Conservation (phyloP, 2,888 invertebrate genomes). For the Eupsilia transversa region DNA sequence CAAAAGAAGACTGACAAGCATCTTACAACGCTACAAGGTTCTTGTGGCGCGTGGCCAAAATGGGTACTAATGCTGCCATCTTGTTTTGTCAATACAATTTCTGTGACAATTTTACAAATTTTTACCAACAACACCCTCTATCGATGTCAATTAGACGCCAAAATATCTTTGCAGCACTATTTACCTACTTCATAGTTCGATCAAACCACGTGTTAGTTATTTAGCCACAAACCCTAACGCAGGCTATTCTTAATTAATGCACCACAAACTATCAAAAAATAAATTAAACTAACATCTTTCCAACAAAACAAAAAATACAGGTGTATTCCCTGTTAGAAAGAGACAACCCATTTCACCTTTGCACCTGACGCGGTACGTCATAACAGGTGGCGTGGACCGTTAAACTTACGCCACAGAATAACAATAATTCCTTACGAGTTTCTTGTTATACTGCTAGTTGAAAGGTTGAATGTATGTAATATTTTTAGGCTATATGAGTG, state of each 20-base stretch:
- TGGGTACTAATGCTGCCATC: no score
- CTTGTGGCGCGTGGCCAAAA: no score
- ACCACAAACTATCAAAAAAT: not conserved
- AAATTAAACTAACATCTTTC: not conserved
- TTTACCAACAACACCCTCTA: no score
- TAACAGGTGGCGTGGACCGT: slow-evolving; percentile 79
- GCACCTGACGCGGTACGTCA: slow-evolving; percentile 79
- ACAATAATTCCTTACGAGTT: not conserved
- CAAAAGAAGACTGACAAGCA: no score
- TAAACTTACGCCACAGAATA: slow-evolving; percentile 69
- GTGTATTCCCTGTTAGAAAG: slow-evolving; percentile 51
- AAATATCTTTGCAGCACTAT: no score
- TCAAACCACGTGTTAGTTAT: not conserved
- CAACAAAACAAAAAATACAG: slow-evolving; percentile 42
- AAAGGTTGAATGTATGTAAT: not conserved
- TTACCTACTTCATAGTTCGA: not conserved
- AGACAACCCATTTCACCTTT: slow-evolving; percentile 57
- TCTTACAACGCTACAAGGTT: no score
- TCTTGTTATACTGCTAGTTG: slow-evolving; percentile 15
- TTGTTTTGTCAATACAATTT: no score
- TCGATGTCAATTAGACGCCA: no score
- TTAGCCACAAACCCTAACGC: no score
- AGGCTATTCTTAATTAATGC: not conserved
- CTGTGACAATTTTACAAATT: no score
- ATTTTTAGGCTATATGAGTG: slow-evolving; percentile 31